Evolutionary conservation across 2,797 vertebrate genomes (phyloP).

Genomic region (Crenichthys baileyi): DNA sequence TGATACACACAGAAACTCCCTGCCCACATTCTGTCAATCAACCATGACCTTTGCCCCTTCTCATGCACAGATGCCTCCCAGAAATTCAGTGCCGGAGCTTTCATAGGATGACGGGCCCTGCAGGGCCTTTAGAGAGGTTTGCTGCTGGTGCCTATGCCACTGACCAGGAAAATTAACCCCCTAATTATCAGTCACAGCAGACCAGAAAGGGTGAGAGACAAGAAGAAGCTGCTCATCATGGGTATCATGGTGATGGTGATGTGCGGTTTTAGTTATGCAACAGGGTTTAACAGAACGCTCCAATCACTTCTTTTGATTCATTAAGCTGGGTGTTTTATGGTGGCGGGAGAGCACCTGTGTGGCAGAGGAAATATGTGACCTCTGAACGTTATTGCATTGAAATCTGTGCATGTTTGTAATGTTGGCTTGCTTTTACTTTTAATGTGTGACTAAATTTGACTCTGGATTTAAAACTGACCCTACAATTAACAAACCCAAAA

Average conservation of each 20-base stretch:
- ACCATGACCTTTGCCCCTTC: conserved; percentile 68
- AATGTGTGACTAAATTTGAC: conserved; percentile 58
- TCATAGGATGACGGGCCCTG: conserved; percentile 70
- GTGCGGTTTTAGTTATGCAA: conserved; percentile 28
- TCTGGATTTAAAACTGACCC: conserved; percentile 37
- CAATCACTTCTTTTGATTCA: conserved; percentile 17
- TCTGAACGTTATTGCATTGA: conserved; percentile 53
- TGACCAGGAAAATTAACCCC: conserved; percentile 71
- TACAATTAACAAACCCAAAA: conserved; percentile 20
- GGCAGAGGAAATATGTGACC: conserved; percentile 71
- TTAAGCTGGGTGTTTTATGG: conserved; percentile 51
- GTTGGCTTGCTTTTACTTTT: conserved; percentile 39
- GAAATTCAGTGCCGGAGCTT: conserved; percentile 67
- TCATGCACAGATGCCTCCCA: conserved; percentile 74
- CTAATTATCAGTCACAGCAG: conserved; percentile 64
- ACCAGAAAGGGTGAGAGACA: conserved; percentile 76
- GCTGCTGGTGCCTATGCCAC: conserved; percentile 71
- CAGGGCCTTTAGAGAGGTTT: conserved; percentile 71
- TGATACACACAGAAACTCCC: conserved; percentile 41
- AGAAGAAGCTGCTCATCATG: conserved; percentile 50
- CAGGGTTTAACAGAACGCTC: conserved; percentile 29
- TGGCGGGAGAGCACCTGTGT: conserved; percentile 63
- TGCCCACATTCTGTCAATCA: conserved; percentile 62
- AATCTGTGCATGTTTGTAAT: conserved; percentile 47
- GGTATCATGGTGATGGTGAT: conserved; percentile 63